Conservation (phyloP, 1,140 invertebrate genomes). For the Trypoxylus dichotomus region DNA sequence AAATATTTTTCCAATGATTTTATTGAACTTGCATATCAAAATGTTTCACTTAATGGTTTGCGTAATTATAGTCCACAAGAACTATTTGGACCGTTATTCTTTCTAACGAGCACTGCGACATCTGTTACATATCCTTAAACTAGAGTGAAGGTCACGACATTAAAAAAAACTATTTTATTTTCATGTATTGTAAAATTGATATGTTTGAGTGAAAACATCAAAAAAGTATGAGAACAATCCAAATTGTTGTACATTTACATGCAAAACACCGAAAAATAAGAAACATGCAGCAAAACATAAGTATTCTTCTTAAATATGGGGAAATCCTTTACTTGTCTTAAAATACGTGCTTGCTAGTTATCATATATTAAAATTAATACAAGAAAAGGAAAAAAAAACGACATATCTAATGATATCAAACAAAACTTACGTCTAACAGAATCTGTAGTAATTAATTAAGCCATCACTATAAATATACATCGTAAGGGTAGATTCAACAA, state of each 20-base stretch:
- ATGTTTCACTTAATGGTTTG: too few relatives aligned
- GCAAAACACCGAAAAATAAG: not conserved
- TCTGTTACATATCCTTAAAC: too few relatives aligned
- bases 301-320: not conserved
- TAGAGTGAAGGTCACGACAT: too few relatives aligned
- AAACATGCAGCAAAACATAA: not conserved
- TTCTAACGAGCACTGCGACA: too few relatives aligned
- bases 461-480: slow-evolving; percentile 14
- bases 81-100: too few relatives aligned
- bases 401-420: too few relatives aligned
- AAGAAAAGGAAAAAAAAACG: not conserved
- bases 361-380: not conserved
- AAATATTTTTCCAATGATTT: too few relatives aligned
- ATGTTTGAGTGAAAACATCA: not conserved
- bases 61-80: too few relatives aligned
- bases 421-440: not conserved
- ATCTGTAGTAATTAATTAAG: not conserved
- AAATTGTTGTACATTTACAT: not conserved
- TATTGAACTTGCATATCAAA: too few relatives aligned
- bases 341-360: not conserved
- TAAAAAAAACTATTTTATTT: too few relatives aligned
- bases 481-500: not conserved
- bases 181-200: too few relatives aligned
- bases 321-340: not conserved
- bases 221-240: not conserved